Evolutionary conservation across 2,797 vertebrate genomes (phyloP).

Genomic region (Hydrocynus forskahlii): DNA sequence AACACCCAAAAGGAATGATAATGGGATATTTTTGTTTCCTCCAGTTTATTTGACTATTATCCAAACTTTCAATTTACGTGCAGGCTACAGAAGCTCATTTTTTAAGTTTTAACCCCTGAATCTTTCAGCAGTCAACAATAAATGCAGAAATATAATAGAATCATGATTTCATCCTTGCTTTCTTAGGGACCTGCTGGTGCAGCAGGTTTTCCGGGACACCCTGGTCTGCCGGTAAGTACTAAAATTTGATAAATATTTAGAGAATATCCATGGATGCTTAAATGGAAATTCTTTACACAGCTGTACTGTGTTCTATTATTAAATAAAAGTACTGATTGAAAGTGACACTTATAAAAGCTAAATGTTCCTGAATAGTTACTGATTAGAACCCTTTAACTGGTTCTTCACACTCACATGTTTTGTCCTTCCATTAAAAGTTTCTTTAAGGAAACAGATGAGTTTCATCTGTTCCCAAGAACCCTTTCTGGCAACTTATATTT

Average conservation of each 20-base stretch:
- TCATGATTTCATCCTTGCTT: slow-evolving; percentile 31
- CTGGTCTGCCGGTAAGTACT: slow-evolving; percentile 90
- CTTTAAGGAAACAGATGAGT: too few species aligned
- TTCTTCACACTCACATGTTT: too few species aligned
- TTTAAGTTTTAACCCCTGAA: too few species aligned
- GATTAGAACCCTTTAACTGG: background rate
- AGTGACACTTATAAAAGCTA: background rate
- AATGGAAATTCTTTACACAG: background rate
- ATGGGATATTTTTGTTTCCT: too few species aligned
- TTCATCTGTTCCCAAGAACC: too few species aligned
- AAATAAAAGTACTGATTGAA: background rate
- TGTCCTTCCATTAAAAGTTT: too few species aligned
- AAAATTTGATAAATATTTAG: background rate
- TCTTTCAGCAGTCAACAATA: too few species aligned
- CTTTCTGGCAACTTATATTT: too few species aligned
- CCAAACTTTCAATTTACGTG: too few species aligned
- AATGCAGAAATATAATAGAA: too few species aligned
- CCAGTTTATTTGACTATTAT: too few species aligned
- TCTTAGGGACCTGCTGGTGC: slow-evolving; percentile 86
- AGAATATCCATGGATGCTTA: background rate
- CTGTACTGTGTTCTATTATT: background rate
- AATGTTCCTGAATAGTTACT: background rate
- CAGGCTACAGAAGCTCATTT: too few species aligned
- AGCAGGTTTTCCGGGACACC: slow-evolving; percentile 91
- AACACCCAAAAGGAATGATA: background rate